Base-by-base conservation (phyloP, 2,113 vertebrate genomes). In the Ellobius talpinus region DNA sequence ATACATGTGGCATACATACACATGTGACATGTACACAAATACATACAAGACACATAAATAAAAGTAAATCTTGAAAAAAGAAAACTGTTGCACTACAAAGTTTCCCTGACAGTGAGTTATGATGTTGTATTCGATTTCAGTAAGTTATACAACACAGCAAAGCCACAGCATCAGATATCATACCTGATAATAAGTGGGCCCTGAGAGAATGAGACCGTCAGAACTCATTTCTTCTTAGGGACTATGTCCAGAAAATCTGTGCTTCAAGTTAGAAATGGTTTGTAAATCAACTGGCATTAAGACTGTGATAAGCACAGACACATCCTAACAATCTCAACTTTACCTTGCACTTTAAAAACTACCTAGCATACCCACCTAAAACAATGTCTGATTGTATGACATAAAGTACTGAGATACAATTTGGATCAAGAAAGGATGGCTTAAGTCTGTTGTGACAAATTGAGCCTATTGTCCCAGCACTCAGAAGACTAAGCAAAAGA, bases 211-310 rank as follows among this genome's bases (percentile, higher is more conserved):
- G 21, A 87, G 61, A 93, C 16, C 23, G 55, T 82, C 0, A 66
- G 91, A 91, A 92, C 13, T 21, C 17, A 92, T 81, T 81, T 96
- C 26, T 92, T 94, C 33, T 50, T 79, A 17, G 39, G 11, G 45
- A 45, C 6, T 50, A 74, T 2, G 77, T 33, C 5, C 11, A 31
- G 13, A 90, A 94, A 90, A 66, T 81, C 36, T 93, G 55, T 14
- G 42, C 39, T 96, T 92, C 8, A 63, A 72, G 50, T 77, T 95
- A 88, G 90, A 90, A 72, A 29, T 42, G 39, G 39, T 36, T 12
- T 70, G 26, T 72, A 85, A 93, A 33, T 86, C 90, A 91, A 78
- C 7, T 17, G 24, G 10, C 90, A 93, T 84, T 55, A 89, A 81
- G 79, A 87, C 17, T n/a, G 7, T 36, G 23, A 52, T 52, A 52